These are phyloP conservation scores for Drosophila antonietae DNA, from an alignment of 2,888 invertebrate species.

Conservation along the genomic window DNA sequence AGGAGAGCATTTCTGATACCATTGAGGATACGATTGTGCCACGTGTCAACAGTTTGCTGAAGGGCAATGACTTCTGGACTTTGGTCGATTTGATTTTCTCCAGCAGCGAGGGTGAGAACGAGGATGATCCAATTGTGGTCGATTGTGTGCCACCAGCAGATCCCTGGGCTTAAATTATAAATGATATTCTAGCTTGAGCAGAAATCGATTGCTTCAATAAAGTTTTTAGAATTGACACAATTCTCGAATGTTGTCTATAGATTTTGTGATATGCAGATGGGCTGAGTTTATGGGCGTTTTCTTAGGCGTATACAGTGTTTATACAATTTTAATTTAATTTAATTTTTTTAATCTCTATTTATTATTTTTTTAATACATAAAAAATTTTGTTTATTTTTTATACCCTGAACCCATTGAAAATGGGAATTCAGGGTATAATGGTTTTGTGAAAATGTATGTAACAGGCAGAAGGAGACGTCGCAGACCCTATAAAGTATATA, in stretches of 20 bases:
- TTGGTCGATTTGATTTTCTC: constrained; percentile 69
- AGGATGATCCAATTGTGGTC: constrained; percentile 75
- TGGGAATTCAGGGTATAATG: too few relatives aligned
- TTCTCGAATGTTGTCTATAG: background rate
- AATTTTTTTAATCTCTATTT: too few relatives aligned
- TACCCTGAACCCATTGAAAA: too few relatives aligned
- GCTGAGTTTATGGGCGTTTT: background rate
- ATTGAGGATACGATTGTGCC: constrained; percentile 78
- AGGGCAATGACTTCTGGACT: constrained; percentile 81
- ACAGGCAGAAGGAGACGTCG: too few relatives aligned
- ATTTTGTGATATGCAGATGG: background rate
- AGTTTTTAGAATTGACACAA: constrained; percentile 16
- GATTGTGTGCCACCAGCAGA: constrained; percentile 75
- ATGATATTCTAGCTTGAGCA: background rate
- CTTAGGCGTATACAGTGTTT: too few relatives aligned
- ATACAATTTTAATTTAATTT: too few relatives aligned
- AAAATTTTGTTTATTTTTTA: too few relatives aligned
- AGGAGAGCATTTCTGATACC: constrained; percentile 64
- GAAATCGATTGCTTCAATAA: constrained; percentile 19
- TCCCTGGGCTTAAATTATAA: constrained; percentile 78
- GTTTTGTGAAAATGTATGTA: too few relatives aligned
- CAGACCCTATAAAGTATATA: too few relatives aligned
- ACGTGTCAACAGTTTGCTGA: constrained; percentile 70
- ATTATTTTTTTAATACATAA: too few relatives aligned
- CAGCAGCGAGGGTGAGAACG: constrained; percentile 65